Conservation (phyloP, 2,888 invertebrate genomes). For the Holacanthella duospinosa region DNA sequence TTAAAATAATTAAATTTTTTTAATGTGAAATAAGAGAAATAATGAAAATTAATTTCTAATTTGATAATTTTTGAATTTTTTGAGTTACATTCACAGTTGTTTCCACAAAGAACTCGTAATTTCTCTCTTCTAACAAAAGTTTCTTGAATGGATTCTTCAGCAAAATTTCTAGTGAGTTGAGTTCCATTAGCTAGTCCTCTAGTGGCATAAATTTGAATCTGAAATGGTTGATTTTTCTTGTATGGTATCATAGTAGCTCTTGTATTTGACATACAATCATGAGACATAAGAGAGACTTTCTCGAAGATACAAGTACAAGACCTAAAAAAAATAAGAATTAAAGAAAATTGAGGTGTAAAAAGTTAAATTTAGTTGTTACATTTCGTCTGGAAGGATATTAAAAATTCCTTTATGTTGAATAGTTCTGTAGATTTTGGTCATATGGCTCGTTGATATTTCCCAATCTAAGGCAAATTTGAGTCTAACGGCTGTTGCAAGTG, state of each 20-base stretch:
- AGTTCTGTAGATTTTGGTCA: neutral
- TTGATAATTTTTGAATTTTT: neutral
- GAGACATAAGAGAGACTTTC: neutral
- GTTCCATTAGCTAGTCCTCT: too few species aligned
- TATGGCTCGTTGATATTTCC: neutral
- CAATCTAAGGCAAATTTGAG: neutral
- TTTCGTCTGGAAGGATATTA: neutral
- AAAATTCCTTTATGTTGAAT: neutral
- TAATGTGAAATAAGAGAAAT: too few species aligned
- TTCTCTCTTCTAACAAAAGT: neutral
- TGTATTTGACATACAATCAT: neutral
- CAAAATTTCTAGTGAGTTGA: too few species aligned
- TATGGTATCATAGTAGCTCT: neutral
- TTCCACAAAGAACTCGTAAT: neutral
- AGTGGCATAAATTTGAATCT: neutral
- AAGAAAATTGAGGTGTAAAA: neutral
- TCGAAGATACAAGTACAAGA: neutral
- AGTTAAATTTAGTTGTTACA: neutral
- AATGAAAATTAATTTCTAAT: neutral
- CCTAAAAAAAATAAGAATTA: too few species aligned
- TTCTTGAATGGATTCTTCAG: neutral
- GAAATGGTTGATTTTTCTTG: neutral
- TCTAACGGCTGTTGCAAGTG: neutral
- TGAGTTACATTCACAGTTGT: neutral
- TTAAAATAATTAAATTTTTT: too few species aligned